Conservation (phyloP, 1,140 invertebrate species). For the Bombus fervidus region DNA sequence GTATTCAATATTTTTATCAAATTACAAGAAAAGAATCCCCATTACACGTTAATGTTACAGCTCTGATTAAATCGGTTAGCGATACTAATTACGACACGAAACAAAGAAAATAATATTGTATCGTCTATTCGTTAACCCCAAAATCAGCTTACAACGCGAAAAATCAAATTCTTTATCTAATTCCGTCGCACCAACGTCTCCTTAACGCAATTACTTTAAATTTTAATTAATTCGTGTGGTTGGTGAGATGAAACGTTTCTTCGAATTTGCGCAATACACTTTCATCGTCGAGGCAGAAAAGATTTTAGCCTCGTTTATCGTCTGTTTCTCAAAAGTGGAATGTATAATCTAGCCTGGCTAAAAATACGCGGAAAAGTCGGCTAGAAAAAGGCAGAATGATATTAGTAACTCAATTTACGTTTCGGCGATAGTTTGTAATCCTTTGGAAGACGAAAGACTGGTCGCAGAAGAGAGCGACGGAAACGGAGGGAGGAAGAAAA, state of each 20-base stretch:
- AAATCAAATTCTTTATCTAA: too few species aligned
- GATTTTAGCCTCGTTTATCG: not conserved
- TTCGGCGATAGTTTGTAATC: constrained; percentile 52
- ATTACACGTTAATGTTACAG: too few species aligned
- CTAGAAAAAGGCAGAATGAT: constrained; percentile 2
- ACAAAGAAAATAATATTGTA: not conserved
- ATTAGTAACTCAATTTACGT: constrained; percentile 33
- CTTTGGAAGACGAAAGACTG: constrained; percentile 11
- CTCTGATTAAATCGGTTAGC: too few species aligned
- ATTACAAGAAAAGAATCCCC: not conserved
- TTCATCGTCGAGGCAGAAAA: too few species aligned
- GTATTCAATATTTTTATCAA: not conserved
- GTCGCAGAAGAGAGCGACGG: not conserved
- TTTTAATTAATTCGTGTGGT: too few species aligned
- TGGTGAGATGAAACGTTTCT: too few species aligned
- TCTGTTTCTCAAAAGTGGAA: not conserved
- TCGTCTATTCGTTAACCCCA: too few species aligned
- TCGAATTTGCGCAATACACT: too few species aligned
- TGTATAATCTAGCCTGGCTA: not conserved
- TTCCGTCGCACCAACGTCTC: too few species aligned
- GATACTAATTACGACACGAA: not conserved
- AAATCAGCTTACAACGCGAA: too few species aligned
- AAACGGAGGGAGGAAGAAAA: constrained; percentile 16
- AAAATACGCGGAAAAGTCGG: not conserved
- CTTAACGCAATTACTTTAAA: too few species aligned